Evolutionary conservation across 2,113 vertebrate species (phyloP), one percentile per base, ranked within the genome.

Genomic region (Podarcis muralis): DNA sequence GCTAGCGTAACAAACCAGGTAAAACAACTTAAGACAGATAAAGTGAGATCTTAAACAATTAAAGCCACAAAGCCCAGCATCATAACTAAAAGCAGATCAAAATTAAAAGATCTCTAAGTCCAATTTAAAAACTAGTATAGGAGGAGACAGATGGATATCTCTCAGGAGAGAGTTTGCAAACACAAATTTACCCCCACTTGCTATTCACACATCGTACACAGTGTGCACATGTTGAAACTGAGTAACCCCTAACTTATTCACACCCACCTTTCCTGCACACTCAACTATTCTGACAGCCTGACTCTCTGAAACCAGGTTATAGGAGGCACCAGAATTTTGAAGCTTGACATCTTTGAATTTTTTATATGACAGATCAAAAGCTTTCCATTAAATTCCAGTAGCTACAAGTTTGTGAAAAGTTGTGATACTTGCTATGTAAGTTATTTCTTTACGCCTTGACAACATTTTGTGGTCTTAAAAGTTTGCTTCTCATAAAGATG

Each of bases 401-500:
- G 25, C 25, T 83, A 37, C 37, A 48, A 68, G 11, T 48, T 83
- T 66, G 53, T 27, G 48, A 84, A n/a, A 13, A 84, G 16, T n/a
- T 30, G 62, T 83, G 35, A 43, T 43, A 69, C 23, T 22, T 43
- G 20, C 7, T 40, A 12, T 43, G 15, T 18, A 43, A 81, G 87
- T 27, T 87, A 77, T 84, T 88, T 85, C 66, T 78, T 69, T 1
- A 32, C n/a, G 11, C 80, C 86, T 88, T 90, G 86, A n/a, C 85
- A 66, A 81, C 92, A 90, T 69, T 12, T 92, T 82, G 68, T 79
- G 22, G 20, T 37, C 25, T 81, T 53, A 53, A 53, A 53, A 53
- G 48, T 12, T 53, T 53, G 48, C 48, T 53, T 53, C 48, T 53
- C 48, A 53, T 12, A 53, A 53, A 53, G 48, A 53, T 53, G 48